Conservation (phyloP, 1,140 invertebrate genomes). For the Aphelenchoides fujianensis region DNA sequence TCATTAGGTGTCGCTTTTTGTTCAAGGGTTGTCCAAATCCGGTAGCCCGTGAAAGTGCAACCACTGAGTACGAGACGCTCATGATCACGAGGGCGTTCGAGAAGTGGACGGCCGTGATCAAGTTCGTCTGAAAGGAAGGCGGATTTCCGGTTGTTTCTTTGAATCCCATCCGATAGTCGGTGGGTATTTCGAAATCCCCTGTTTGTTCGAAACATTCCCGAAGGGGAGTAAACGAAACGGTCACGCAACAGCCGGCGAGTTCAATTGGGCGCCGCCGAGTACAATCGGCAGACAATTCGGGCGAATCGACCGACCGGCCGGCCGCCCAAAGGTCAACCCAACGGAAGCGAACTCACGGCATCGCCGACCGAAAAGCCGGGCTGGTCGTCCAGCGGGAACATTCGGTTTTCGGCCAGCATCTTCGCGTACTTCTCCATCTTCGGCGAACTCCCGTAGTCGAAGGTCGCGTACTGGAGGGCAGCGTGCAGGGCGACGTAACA, state of each 20-base stretch:
- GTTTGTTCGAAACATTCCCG: too few relatives aligned
- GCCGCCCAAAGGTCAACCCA: too few relatives aligned
- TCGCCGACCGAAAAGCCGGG: conserved; percentile 3
- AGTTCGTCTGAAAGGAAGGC: conserved; percentile 9
- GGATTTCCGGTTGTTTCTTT: background rate
- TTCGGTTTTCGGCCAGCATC: background rate
- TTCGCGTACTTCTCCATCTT: conserved; percentile 2
- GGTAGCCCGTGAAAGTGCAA: conserved; percentile 6
- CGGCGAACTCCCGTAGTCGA: conserved; percentile 6
- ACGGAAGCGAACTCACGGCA: conserved; percentile 10
- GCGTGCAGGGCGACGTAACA: background rate
- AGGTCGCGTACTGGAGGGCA: background rate
- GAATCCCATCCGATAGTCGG: background rate
- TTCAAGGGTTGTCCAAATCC: background rate
- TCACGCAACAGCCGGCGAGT: too few relatives aligned
- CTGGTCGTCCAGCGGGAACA: background rate
- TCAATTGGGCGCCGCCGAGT: too few relatives aligned
- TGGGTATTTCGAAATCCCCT: too few relatives aligned
- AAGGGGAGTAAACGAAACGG: too few relatives aligned
- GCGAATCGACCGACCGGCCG: too few relatives aligned
- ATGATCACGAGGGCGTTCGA: background rate
- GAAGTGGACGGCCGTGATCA: background rate
- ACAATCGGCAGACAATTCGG: too few relatives aligned
- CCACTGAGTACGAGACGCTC: background rate
- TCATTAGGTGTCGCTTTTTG: background rate